Evolutionary conservation across 2,888 invertebrate species (phyloP), one percentile per base, ranked within the genome.

Genomic region (Orthosia gothica): DNA sequence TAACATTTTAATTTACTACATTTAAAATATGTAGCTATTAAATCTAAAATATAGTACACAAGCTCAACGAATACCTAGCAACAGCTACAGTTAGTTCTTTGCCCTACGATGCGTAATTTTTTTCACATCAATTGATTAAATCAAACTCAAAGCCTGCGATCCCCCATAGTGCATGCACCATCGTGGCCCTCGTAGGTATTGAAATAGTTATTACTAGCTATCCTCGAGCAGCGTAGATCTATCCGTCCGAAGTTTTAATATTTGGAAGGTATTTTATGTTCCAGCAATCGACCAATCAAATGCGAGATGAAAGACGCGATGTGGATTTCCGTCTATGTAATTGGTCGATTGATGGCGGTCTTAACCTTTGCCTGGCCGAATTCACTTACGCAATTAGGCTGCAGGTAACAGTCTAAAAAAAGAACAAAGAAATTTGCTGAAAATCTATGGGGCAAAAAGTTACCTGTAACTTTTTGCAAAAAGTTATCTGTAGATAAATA

Each of bases 61-160:
- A 12, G 3, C 58, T 26, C 9, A 62, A 5, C 23, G 49, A n/a
- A 12, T 26, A 50, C 13, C 26, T 55, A 62, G 4, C 54, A 52
- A 47, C 20, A n/a, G 54, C n/a, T 23, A 59, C 16, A 32, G 45
- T 49, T 16, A 49, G n/a, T 68, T 11, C 26, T 47, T 49, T 26
- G 40, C 47, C 23, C 49, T 62, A 65, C 40, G 47, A 74, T 66
- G 62, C 20, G 7, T 62, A 81, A 57, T 81, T 74, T 52, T 73
- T 76, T 74, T 74, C 81, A 74, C 74, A 80, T 77, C 74, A 80
- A 57, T 62, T 57, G 65, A 47, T 77, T 66, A 52, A 74, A 80
- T 81, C 66, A 74, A 52, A 74, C 50, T 13, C 81, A 59, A 71
- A 54, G 54, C 49, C 47, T 15, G 54, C 11, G 11, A 49, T 54